Conservation (phyloP, 2,888 invertebrate species). For the Ectemnius lituratus region DNA sequence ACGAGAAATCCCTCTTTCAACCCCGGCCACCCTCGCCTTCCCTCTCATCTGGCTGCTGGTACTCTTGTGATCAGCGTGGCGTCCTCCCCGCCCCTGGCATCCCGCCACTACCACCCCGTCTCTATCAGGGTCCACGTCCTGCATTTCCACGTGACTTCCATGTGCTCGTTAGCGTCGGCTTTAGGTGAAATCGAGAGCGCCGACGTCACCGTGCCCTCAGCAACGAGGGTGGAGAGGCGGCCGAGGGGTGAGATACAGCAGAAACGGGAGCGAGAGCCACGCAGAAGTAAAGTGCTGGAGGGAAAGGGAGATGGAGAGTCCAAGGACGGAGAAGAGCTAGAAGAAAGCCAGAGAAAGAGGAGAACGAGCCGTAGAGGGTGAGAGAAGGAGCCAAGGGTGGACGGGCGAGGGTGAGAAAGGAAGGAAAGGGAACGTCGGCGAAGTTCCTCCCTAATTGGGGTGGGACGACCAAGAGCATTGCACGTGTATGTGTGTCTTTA, state of each 20-base stretch:
- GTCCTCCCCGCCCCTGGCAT: constrained; percentile 20
- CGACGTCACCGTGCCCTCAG: constrained; percentile 64
- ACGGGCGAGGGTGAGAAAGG: constrained; percentile 21
- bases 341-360: constrained; percentile 19
- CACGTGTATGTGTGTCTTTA: no score
- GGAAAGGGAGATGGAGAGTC: constrained; percentile 14
- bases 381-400: constrained; percentile 15
- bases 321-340: constrained; percentile 4
- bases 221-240: constrained; percentile 27
- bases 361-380: constrained; percentile 25
- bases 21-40: constrained; percentile 16
- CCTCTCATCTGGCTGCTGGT: not conserved
- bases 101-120: constrained; percentile 8
- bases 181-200: constrained; percentile 75
- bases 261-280: constrained; percentile 29
- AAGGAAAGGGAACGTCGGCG: constrained; percentile 54
- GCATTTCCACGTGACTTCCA: constrained; percentile 76
- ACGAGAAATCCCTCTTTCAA: constrained; percentile 24
- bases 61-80: not conserved
- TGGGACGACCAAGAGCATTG: constrained; percentile 50
- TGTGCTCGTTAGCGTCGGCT: constrained; percentile 77
- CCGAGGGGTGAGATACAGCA: constrained; percentile 28
- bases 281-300: no score
- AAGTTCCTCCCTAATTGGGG: constrained; percentile 73
- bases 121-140: constrained; percentile 32